Evolutionary conservation across 2,113 vertebrate species (phyloP), one percentile per base, ranked within the genome.

Genomic region (Otis tarda): DNA sequence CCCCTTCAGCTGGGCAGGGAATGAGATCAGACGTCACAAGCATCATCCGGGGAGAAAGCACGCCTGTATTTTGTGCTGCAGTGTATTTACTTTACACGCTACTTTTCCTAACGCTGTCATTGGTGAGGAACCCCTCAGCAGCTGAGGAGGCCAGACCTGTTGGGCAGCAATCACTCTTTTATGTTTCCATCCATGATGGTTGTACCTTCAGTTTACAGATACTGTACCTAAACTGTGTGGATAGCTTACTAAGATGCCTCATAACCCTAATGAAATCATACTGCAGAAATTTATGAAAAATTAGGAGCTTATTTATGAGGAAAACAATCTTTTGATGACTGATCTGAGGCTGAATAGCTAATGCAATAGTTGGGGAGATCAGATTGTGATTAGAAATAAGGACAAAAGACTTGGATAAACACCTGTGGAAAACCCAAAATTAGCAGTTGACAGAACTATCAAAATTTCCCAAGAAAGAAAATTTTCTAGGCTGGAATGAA

Each of bases 171-270:
- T 19, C 9, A 14, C 43, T 60, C 25, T 84, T 77, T 50, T 13
- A 64, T 5, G 1, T 80, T 90, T 56, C 47, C 41, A 64, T 15
- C 24, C 0, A 0, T n/a, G n/a, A 45, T 14, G 21, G 24, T 12
- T 33, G 5, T 43, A 74, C 33, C 55, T 84, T 39, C 45, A 22
- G 25, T 77, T 77, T 77, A 56, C 55, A 77, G 19, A 35, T 43
- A 81, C 41, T 25, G 64, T 20, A 81, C 78, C 35, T 60, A 60
- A 84, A 73, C 37, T 43, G 16, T 21, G 50, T 85, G 77, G 55
- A 74, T 7, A 87, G 55, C 14, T 81, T 56, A 87, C 25, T 61
- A 31, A 73, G 73, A 82, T 14, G 31, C 74, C 43, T 87, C 33
- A 47, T 39, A 81, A 81, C 16, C 3, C 10, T 65, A 60, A 78